phyloP scores from a whole-genome alignment of 2,797 vertebrate species.

The Cyprinella venusta region DNA sequence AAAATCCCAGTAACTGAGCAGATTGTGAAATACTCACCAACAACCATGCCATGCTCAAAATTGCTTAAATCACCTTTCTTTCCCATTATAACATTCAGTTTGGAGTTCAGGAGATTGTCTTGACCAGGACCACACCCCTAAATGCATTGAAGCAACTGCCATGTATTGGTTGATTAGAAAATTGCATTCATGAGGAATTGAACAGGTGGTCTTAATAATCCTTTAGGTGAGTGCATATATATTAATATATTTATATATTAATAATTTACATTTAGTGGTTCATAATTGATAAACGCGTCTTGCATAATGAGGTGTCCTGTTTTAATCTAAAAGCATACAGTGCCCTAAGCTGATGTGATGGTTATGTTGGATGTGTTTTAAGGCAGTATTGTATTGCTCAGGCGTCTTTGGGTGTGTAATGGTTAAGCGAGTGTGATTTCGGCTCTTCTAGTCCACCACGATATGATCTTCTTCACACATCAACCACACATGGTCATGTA shows the following conservation, averaged over 20 bases:
- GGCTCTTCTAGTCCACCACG: background rate
- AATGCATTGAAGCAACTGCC: too few species aligned
- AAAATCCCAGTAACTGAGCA: too few species aligned
- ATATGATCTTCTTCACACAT: conserved; percentile 41
- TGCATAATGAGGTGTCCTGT: conserved; percentile 32
- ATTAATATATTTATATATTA: background rate
- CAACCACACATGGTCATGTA: conserved; percentile 73
- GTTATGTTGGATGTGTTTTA: conserved; percentile 20
- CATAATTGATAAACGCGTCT: background rate
- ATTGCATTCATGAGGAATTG: too few species aligned
- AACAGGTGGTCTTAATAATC: too few species aligned
- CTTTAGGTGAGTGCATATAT: too few species aligned
- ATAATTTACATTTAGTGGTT: background rate
- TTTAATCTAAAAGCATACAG: background rate
- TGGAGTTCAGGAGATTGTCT: too few species aligned
- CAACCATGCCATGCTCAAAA: too few species aligned
- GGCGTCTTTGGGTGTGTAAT: conserved; percentile 25
- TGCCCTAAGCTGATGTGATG: background rate
- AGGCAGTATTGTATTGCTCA: conserved; percentile 15
- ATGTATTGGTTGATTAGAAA: too few species aligned
- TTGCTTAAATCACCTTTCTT: too few species aligned
- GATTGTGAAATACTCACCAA: too few species aligned
- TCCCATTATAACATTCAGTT: too few species aligned
- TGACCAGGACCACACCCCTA: too few species aligned
- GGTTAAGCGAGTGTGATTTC: background rate